Percentiles rank a stretch among this genome's conserved stretches.
These are phyloP conservation scores for Melanaphis sacchari DNA, from an alignment of 1,140 invertebrate genomes.

Conservation along the genomic window DNA sequence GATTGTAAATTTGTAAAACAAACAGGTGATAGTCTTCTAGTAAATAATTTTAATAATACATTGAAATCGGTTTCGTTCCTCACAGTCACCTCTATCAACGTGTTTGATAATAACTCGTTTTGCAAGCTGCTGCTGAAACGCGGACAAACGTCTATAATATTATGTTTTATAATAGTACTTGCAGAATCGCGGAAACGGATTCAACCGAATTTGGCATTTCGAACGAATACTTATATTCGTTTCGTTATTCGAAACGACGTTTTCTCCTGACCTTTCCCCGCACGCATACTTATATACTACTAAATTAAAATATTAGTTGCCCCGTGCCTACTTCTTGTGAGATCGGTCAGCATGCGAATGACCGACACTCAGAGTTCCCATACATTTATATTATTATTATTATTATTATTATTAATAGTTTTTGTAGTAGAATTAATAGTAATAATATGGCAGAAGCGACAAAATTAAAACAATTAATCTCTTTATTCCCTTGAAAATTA, in stretches of 20 bases:
- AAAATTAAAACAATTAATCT: background rate
- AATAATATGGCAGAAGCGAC: background rate
- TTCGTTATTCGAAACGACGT: background rate
- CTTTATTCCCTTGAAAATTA: background rate
- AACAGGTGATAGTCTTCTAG: no score
- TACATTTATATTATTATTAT: background rate
- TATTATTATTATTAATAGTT: background rate
- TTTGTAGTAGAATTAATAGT: no score
- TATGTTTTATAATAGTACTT: background rate
- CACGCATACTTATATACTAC: background rate
- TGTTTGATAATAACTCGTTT: background rate
- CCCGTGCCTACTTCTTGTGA: background rate
- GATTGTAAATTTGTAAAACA: no score
- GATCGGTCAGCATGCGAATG: background rate
- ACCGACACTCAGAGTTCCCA: background rate
- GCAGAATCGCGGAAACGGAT: background rate
- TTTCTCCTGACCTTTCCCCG: constrained; percentile 26
- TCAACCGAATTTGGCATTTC: background rate
- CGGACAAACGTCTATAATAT: background rate
- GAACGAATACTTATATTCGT: background rate
- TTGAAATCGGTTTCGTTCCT: background rate
- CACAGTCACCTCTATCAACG: background rate
- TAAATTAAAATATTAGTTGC: background rate
- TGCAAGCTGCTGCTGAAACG: background rate
- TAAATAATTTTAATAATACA: background rate